Conservation (phyloP, 1,140 invertebrate species). For the Conus betulinus region DNA sequence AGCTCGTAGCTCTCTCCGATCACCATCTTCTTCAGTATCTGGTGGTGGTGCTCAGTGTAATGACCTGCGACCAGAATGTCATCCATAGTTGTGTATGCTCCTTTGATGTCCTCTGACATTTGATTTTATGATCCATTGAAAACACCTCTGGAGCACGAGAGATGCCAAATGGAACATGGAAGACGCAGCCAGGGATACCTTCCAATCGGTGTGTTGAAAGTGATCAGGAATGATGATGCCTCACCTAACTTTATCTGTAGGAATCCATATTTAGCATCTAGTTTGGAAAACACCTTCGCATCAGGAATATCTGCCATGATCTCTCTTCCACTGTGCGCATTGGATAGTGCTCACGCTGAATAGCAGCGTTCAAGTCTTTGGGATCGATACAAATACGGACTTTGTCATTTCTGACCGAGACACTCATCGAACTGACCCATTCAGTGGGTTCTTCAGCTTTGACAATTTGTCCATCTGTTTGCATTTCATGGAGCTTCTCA, state of each 20-base stretch:
- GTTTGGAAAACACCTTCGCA: no score
- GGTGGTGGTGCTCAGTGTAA: no score
- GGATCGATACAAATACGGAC: constrained; percentile 54
- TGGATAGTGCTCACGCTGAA: constrained; percentile 25
- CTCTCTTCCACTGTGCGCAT: constrained; percentile 47
- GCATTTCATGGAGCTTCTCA: constrained; percentile 40
- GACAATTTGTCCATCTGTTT: no score
- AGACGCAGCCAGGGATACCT: constrained; percentile 49
- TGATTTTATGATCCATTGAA: no score
- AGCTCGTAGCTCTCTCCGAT: constrained; percentile 65
- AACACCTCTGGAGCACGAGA: constrained; percentile 63
- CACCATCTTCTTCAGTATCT: no score
- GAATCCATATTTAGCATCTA: no score
- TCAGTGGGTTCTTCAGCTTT: constrained; percentile 48
- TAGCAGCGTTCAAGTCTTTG: constrained; percentile 55
- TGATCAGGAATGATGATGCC: constrained; percentile 28
- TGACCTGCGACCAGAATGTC: no score
- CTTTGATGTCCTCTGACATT: no score
- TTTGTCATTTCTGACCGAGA: constrained; percentile 41
- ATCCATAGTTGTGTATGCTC: no score
- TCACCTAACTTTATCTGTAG: constrained; percentile 8
- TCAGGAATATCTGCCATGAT: neutral
- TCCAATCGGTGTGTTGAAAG: constrained; percentile 41
- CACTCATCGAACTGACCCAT: constrained; percentile 48
- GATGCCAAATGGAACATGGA: constrained; percentile 50